Evolutionary conservation across 2,888 invertebrate genomes (phyloP), one percentile per base, ranked within the genome.

Genomic region (Bellardia bayeri): DNA sequence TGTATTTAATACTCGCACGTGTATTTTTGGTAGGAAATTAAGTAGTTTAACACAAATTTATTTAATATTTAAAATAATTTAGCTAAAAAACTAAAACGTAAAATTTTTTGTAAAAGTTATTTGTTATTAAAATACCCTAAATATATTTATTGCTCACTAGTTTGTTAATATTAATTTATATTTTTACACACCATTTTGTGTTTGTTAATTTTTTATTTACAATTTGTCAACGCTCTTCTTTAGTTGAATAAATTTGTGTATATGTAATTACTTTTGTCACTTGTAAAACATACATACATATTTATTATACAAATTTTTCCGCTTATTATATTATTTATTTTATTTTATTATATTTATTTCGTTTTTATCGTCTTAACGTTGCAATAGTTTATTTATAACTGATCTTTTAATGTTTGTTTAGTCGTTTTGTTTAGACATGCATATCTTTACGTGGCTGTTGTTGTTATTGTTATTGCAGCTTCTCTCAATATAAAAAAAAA

Each of bases 341-440:
- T 51, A 3, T 40, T 74, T 68, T 5, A 16, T 68, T 40, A 54
- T 72, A 51, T 75, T 78, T 11, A 5, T 30, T 16, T 49, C 14
- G 33, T 54, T 74, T 61, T 68, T 72, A n/a, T 75, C 64, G 81
- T 61, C 3, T 66, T 79, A 69, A 79, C 79, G 56, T 79, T 66
- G 71, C 87, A 51, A 87, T 82, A 64, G 87, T 87, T 85, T 87
- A 75, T 85, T 87, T 79, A 82, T 81, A 79, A 87, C 87, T 87
- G 87, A 87, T 85, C 82, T 74, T 81, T 51, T 68, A n/a, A 74
- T 63, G 54, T 74, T 68, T 74, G 51, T 79, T 79, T 69, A 69
- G 61, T 33, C 64, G 66, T 54, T 68, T 61, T 68, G 23, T 63
- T 75, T 71, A 61, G 54, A 30, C 4, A 64, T 75, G 66, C 40